phyloP scores from a whole-genome alignment of 2,888 invertebrate species.

The Phaedon cochleariae region DNA sequence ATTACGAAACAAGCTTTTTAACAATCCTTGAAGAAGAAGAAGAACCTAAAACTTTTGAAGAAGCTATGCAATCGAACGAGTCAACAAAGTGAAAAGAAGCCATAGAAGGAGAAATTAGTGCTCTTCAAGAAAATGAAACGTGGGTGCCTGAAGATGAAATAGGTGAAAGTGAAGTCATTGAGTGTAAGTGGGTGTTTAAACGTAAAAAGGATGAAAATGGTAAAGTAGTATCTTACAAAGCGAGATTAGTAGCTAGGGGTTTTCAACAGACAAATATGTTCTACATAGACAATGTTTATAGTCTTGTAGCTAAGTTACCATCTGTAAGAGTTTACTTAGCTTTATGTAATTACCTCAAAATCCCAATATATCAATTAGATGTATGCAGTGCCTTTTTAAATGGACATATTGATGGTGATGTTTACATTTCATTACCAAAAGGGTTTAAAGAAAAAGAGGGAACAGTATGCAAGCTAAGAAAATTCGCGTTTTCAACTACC shows the following conservation, averaged over 20 bases:
- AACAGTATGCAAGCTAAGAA: no score
- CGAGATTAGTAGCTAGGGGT: conserved; percentile 9
- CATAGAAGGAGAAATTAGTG: neutral
- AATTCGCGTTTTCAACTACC: no score
- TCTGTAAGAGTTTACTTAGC: conserved; percentile 23
- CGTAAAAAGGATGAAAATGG: neutral
- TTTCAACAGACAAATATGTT: conserved; percentile 14
- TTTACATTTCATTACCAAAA: conserved; percentile 25
- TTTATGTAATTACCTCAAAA: conserved; percentile 19
- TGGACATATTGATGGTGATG: conserved; percentile 29
- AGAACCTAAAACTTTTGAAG: conserved; percentile 20
- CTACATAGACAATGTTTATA: conserved; percentile 24
- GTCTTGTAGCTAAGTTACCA: conserved; percentile 22
- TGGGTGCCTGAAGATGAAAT: neutral
- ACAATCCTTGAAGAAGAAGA: conserved; percentile 1
- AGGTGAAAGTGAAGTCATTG: neutral
- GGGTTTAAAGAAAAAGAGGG: no score
- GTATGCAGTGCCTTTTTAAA: conserved; percentile 31
- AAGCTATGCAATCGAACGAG: conserved; percentile 11
- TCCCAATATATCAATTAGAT: conserved; percentile 23
- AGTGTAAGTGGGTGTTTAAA: conserved; percentile 19
- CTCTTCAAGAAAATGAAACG: conserved; percentile 8
- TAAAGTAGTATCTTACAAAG: neutral
- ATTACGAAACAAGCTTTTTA: conserved; percentile 5
- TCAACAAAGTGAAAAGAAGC: conserved; percentile 14